These are phyloP conservation scores for Aegotheles bennettii DNA, from an alignment of 2,113 vertebrate species.

Conservation along the genomic window DNA sequence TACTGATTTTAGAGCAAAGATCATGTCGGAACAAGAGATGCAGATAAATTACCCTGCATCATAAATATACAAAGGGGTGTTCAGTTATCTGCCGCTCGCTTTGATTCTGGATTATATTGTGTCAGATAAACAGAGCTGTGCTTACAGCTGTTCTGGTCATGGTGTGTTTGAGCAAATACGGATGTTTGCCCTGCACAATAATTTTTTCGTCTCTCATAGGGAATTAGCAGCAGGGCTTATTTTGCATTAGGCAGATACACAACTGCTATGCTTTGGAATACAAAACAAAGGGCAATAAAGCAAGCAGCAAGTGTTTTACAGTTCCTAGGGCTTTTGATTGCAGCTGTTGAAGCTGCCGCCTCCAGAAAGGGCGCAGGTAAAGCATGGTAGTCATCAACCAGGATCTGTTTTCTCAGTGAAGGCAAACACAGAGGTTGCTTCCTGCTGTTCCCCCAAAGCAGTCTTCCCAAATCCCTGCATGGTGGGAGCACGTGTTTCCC, in stretches of 20 bases:
- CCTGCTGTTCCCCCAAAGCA: background rate
- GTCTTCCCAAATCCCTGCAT: background rate
- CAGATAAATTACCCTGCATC: background rate
- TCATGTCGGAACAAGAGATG: background rate
- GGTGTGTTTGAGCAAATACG: background rate
- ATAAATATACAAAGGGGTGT: background rate
- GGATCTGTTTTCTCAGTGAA: background rate
- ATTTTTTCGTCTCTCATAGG: background rate
- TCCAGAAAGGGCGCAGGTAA: background rate
- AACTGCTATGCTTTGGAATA: background rate
- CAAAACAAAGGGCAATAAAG: background rate
- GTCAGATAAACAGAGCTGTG: background rate
- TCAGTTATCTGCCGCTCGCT: background rate
- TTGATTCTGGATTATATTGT: background rate
- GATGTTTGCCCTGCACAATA: slow-evolving; percentile 18
- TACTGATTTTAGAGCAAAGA: background rate
- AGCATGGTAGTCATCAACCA: background rate
- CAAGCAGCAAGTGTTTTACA: background rate
- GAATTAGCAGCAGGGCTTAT: background rate
- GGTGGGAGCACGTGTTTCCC: background rate
- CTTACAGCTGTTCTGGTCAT: background rate
- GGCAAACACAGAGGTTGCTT: background rate
- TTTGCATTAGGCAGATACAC: background rate
- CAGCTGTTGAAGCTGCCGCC: background rate
- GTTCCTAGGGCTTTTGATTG: background rate